Evolutionary conservation across 2,888 invertebrate genomes (phyloP), one percentile per base, ranked within the genome.

Genomic region (Zaprionus obscuricornis): DNA sequence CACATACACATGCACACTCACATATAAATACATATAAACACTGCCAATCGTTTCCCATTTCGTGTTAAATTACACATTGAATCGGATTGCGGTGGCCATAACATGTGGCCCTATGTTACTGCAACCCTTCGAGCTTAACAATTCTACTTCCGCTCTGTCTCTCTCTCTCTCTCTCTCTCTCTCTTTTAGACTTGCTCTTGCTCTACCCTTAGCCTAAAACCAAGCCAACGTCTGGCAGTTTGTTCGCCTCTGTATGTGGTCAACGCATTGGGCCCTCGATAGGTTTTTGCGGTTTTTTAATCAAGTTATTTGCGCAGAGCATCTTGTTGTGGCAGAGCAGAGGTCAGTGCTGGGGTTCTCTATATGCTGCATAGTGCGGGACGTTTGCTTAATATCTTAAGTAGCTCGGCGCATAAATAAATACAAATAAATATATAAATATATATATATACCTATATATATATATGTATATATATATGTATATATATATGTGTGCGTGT

Each of bases 271-370:
- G 68, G 65, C 68, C 59, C 66, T 76, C 86, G 67, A 82, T 85
- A 74, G 86, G 82, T 85, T 82, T 82, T 74, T 82, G 86, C 86
- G 82, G 82, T 82, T 82, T 85, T 82, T 82, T 82, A 85, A 82
- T 82, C 82, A 85, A 82, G 82, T 85, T 82, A 81, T 85, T 82
- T 83, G 64, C 59, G 58, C 76, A 66, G 46, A 54, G 39, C 47
- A 65, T 62, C 62, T 67, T 66, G 29, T n/a, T n/a, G n/a, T n/a
- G n/a, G n/a, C n/a, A n/a, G n/a, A n/a, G n/a, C n/a, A n/a, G 17
- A 33, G 22, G 36, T 7, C 27, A 37, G 22, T 33, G 37, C 13
- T 31, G 33, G 26, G 40, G 24, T 24, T 24, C 16, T 16, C 14
- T 14, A 18, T 27, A 22, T 27, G 6, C n/a, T n/a, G 6, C 24